Conservation (phyloP, 2,888 invertebrate genomes). For the Sussaba pulchella region DNA sequence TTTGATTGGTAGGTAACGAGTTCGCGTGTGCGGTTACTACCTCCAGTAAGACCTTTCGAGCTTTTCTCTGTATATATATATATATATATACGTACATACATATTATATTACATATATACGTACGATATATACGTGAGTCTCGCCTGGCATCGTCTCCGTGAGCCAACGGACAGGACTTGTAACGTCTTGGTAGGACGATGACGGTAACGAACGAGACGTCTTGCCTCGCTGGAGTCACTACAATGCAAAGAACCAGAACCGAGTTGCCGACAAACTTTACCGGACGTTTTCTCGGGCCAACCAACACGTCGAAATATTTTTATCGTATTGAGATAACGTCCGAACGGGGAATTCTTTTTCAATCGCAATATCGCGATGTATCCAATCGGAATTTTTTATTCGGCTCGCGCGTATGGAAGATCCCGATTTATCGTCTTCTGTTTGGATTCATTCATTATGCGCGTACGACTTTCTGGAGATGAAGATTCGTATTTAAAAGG, state of each 20-base stretch:
- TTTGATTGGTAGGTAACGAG: conserved; percentile 64
- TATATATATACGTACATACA: neutral
- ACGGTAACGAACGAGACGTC: conserved; percentile 61
- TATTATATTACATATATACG: conserved; percentile 7
- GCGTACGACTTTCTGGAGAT: neutral
- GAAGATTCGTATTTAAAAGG: neutral
- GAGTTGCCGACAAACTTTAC: conserved; percentile 31
- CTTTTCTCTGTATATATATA: conserved; percentile 6
- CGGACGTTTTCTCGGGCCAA: conserved; percentile 3
- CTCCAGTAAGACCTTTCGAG: conserved; percentile 33
- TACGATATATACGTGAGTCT: neutral
- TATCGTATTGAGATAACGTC: conserved; percentile 59
- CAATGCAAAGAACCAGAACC: conserved; percentile 47
- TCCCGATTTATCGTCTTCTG: conserved; percentile 20
- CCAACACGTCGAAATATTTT: conserved; percentile 50
- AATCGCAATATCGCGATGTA: conserved; percentile 45
- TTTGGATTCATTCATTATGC: neutral
- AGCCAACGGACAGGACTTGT: conserved; percentile 23
- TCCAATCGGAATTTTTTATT: conserved; percentile 23
- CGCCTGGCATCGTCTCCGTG: conserved; percentile 24
- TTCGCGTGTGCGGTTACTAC: conserved; percentile 47
- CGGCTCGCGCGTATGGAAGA: conserved; percentile 35
- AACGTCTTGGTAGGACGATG: conserved; percentile 43
- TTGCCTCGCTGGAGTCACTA: conserved; percentile 16
- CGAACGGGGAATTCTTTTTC: conserved; percentile 46